These are phyloP conservation scores for Lasiurus cinereus DNA, from an alignment of 2,113 vertebrate genomes.

Conservation along the genomic window DNA sequence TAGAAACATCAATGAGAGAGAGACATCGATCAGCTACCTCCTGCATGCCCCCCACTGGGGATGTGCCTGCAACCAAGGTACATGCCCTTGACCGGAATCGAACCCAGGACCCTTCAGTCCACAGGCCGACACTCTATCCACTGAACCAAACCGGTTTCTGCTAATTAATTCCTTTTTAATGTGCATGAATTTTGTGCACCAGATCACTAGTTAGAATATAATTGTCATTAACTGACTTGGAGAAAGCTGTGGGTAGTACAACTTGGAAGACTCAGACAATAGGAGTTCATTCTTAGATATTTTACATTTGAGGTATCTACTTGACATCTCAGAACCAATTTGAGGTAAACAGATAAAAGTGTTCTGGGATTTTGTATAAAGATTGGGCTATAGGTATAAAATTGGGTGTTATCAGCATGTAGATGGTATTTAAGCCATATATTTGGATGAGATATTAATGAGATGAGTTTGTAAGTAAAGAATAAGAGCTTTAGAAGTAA, in stretches of 20 bases:
- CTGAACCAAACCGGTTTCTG: no score
- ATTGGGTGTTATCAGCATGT: not conserved
- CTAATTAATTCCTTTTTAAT: no score
- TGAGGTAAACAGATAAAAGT: not conserved
- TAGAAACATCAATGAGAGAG: no score
- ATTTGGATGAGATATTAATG: not conserved
- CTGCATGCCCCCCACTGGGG: no score
- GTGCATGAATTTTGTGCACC: no score
- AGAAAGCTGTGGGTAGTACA: not conserved
- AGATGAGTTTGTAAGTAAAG: not conserved
- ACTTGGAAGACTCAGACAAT: not conserved
- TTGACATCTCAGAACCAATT: not conserved
- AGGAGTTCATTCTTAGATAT: not conserved
- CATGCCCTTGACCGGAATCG: no score
- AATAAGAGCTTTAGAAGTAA: not conserved
- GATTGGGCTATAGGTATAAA: not conserved
- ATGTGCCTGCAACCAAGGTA: no score
- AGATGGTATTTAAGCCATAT: not conserved
- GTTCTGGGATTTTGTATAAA: not conserved
- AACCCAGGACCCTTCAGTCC: no score
- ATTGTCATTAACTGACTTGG: not conserved
- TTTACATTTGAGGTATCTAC: not conserved
- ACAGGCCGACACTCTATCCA: no score
- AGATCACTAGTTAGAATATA: not conserved
- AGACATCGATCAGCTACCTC: no score